These are phyloP conservation scores for Clarias laeviceps DNA, from an alignment of 2,797 vertebrate species.

Conservation along the genomic window DNA sequence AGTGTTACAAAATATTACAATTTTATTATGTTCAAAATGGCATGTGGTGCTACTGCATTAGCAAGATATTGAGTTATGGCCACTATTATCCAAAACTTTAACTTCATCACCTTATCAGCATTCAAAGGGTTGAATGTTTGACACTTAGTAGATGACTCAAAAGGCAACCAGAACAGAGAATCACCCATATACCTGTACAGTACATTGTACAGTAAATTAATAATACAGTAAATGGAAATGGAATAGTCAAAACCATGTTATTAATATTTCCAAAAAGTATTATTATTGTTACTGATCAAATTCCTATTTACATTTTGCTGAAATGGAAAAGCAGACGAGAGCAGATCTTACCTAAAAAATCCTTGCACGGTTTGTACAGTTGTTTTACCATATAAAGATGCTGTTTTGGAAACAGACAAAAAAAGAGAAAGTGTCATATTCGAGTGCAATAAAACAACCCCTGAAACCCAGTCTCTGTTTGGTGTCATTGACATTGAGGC, in stretches of 20 bases:
- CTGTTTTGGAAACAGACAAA: slow-evolving; percentile 63
- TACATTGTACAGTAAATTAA: neutral
- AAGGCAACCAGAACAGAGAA: too few species aligned
- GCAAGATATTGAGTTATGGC: too few species aligned
- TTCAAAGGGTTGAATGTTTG: too few species aligned
- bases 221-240: neutral
- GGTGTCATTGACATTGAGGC: slow-evolving; percentile 23
- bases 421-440: slow-evolving; percentile 33
- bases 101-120: too few species aligned
- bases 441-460: slow-evolving; percentile 35
- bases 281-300: neutral
- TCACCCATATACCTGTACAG: neutral
- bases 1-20: too few species aligned
- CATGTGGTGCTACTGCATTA: too few species aligned
- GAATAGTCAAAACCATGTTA: neutral
- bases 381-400: slow-evolving; percentile 67
- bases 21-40: too few species aligned
- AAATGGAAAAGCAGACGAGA: slow-evolving; percentile 2
- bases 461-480: slow-evolving; percentile 24
- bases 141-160: too few species aligned
- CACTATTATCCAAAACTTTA: too few species aligned
- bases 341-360: slow-evolving; percentile 75
- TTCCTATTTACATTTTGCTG: neutral
- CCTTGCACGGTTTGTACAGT: slow-evolving; percentile 70
- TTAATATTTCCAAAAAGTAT: neutral